Base-by-base conservation (phyloP, 2,888 invertebrate genomes). In the Mesorhabditis belari region DNA sequence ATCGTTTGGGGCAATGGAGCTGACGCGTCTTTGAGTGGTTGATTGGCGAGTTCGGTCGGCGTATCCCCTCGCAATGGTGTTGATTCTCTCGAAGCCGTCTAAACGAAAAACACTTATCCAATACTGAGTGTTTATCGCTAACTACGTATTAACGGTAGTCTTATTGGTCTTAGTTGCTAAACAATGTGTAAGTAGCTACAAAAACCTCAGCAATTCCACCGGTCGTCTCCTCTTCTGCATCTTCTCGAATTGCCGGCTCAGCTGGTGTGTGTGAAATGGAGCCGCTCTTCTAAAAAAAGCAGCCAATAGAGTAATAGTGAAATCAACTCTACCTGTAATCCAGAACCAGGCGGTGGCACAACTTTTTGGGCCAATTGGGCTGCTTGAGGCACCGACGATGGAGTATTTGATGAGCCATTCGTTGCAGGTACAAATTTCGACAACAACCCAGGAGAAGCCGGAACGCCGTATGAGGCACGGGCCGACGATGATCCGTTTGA, bases 191-290 rank as follows among this genome's bases (percentile, higher is more conserved):
- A n/a, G 61, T 6, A 17, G 57, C 54, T 6, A 60, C 66, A 56
- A 63, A 64, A 0, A 58, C 19, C 25, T 53, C 59, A 29, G 63
- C 63, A 35, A 63, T 60, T 25, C 55, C 60, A 29, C 50, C 24
- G 9, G 64, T 63, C 24, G 66, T 60, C 56, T 72, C 73, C 62
- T 78, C 79, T 55, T 79, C 76, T 5, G 77, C 77, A 44, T 80
- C 80, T 53, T 80, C 80, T 56, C 71, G 69, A 58, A 80, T 80
- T 17, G 72, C 70, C 5, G 80, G 79, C 59, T 80, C 77, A 1
- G 70, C 70, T 2, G 80, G 80, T 9, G 80, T 74, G 55, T 80
- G 80, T 5, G 77, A 77, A 24, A 80, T 76, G 5, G 73, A 74
- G 24, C 70, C 71, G 5, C 71, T 71, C 53, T 76, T 76, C 66